Conservation (phyloP, 2,113 vertebrate species). For the Romanogobio albipinnatus region DNA sequence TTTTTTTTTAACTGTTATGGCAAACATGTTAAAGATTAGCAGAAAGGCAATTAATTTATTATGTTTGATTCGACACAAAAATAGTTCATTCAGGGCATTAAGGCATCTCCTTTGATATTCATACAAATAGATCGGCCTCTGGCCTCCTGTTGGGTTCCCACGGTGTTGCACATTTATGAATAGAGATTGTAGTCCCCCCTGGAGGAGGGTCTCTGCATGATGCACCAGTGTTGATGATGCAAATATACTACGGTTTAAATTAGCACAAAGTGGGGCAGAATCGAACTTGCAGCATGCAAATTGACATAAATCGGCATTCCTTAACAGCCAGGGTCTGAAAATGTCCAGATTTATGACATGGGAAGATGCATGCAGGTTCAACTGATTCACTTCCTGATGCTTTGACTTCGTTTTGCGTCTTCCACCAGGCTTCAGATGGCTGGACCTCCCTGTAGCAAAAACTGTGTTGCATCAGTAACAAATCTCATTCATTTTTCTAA, state of each 20-base stretch:
- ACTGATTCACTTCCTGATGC: neutral
- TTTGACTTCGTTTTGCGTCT: neutral
- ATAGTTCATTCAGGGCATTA: neutral
- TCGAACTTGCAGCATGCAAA: neutral
- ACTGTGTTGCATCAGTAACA: constrained; percentile 1
- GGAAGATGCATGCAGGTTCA: constrained; percentile 4
- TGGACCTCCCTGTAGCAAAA: constrained; percentile 7
- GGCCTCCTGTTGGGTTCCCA: constrained; percentile 18
- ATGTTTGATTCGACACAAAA: neutral
- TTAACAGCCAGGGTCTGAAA: constrained; percentile 6
- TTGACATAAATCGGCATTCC: neutral
- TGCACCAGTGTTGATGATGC: neutral
- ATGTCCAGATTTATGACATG: neutral
- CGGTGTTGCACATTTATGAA: constrained; percentile 16
- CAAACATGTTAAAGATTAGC: neutral
- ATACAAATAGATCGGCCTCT: neutral
- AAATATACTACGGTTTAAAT: neutral
- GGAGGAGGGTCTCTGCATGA: neutral
- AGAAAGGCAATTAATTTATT: neutral
- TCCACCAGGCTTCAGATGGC: neutral
- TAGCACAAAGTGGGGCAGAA: constrained; percentile 11
- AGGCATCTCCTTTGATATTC: constrained; percentile 5
- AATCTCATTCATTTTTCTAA: neutral
- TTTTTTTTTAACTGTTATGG: neutral
- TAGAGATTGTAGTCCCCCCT: constrained; percentile 18